Evolutionary conservation across 2,888 invertebrate genomes (phyloP).

Genomic region (Synanthedon vespiformis): DNA sequence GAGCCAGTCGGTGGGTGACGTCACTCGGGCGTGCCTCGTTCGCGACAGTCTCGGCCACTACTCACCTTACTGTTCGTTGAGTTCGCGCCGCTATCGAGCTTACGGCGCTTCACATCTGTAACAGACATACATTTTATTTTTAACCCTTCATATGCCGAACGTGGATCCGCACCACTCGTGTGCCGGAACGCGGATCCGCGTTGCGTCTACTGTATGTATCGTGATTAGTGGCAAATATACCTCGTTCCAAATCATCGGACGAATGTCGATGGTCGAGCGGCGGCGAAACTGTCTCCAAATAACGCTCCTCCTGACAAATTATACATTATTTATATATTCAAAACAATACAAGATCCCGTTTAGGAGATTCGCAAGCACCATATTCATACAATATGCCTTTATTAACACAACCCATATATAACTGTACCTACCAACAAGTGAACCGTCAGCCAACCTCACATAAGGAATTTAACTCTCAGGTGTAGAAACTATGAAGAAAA

Average conservation of each 20-base stretch:
- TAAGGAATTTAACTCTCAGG: too few relatives aligned
- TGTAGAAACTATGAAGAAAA: too few relatives aligned
- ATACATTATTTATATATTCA: not conserved
- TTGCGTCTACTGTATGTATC: too few relatives aligned
- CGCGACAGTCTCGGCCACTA: slow-evolving; percentile 56
- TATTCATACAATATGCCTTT: too few relatives aligned
- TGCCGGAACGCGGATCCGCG: too few relatives aligned
- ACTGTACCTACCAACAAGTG: too few relatives aligned
- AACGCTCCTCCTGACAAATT: slow-evolving; percentile 53
- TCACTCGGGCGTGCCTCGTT: slow-evolving; percentile 64
- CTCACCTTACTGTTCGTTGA: slow-evolving; percentile 78
- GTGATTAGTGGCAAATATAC: slow-evolving; percentile 16
- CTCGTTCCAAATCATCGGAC: slow-evolving; percentile 60
- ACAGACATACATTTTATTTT: slow-evolving; percentile 9
- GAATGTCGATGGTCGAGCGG: slow-evolving; percentile 68
- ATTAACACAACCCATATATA: too few relatives aligned
- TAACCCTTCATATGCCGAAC: too few relatives aligned
- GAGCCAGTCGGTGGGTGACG: slow-evolving; percentile 67
- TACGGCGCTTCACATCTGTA: slow-evolving; percentile 85
- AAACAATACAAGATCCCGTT: too few relatives aligned
- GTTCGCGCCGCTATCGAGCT: slow-evolving; percentile 79
- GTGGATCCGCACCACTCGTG: too few relatives aligned
- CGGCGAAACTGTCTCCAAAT: slow-evolving; percentile 59
- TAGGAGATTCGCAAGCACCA: too few relatives aligned
- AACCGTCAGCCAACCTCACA: too few relatives aligned